phyloP scores from a whole-genome alignment of 2,888 invertebrate species.

The Mactromeris polynyma region DNA sequence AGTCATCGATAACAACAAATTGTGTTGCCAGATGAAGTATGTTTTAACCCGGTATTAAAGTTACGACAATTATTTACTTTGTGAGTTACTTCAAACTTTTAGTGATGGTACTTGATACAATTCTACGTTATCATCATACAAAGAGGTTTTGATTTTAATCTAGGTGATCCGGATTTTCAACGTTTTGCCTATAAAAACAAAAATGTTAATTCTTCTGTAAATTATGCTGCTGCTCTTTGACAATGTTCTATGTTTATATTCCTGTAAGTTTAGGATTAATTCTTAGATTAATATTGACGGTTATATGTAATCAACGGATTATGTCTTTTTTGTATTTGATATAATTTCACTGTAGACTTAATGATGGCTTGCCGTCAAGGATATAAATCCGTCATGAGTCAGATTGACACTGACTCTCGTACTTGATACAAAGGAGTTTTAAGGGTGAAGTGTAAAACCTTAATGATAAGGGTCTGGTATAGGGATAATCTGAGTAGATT shows the following conservation, averaged over 20 bases:
- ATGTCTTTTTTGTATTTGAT: background rate
- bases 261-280: background rate
- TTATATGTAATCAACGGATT: slow-evolving; percentile 35
- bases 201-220: background rate
- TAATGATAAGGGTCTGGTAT: slow-evolving; percentile 31
- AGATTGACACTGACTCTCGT: slow-evolving; percentile 39
- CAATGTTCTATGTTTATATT: background rate
- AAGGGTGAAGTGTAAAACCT: slow-evolving; percentile 38
- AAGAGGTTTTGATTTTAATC: background rate
- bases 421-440: slow-evolving; percentile 37
- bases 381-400: slow-evolving; percentile 43
- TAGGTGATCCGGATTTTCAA: background rate
- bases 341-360: slow-evolving; percentile 13
- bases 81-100: background rate
- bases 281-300: slow-evolving; percentile 16
- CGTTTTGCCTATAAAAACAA: slow-evolving; percentile 13
- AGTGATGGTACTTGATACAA: background rate
- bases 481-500: slow-evolving; percentile 5
- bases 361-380: background rate
- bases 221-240: slow-evolving; percentile 3
- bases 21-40: background rate
- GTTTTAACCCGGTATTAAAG: background rate
- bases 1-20: background rate
- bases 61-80: background rate
- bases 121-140: background rate